phyloP scores from a whole-genome alignment of 2,797 vertebrate genomes.

The Hypotaenidia okinawae region DNA sequence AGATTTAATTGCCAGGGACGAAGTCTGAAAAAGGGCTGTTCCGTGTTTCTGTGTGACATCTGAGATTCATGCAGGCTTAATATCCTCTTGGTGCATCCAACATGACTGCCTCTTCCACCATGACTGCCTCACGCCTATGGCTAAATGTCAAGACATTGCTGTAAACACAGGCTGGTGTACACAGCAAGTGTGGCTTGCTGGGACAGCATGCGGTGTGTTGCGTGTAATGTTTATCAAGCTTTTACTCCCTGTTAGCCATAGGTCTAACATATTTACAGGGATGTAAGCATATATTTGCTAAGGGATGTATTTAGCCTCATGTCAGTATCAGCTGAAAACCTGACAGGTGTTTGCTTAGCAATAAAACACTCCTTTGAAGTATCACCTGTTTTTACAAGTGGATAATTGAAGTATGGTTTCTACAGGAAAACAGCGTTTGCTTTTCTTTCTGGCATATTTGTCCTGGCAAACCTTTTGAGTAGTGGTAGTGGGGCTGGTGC shows the following conservation, averaged over 20 bases:
- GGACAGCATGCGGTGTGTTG: background rate
- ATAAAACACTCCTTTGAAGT: background rate
- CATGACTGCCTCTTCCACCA: background rate
- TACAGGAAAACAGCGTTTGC: background rate
- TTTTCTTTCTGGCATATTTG: background rate
- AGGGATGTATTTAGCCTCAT: background rate
- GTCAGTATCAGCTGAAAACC: background rate
- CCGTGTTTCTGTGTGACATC: background rate
- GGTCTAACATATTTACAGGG: background rate
- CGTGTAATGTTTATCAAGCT: background rate
- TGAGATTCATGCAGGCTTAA: background rate
- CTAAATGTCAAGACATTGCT: background rate
- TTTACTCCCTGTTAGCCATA: background rate
- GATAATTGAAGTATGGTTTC: background rate
- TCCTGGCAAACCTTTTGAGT: background rate
- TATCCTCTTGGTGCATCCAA: background rate
- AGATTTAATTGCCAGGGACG: background rate
- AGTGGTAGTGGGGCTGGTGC: background rate
- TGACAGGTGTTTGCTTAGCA: background rate
- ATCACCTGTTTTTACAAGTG: background rate
- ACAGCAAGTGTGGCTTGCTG: background rate
- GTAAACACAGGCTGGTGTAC: background rate
- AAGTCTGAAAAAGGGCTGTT: background rate
- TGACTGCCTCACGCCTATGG: background rate
- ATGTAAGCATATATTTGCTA: background rate